Conservation (phyloP, 2,113 vertebrate species). For the Malaclemys terrapin region DNA sequence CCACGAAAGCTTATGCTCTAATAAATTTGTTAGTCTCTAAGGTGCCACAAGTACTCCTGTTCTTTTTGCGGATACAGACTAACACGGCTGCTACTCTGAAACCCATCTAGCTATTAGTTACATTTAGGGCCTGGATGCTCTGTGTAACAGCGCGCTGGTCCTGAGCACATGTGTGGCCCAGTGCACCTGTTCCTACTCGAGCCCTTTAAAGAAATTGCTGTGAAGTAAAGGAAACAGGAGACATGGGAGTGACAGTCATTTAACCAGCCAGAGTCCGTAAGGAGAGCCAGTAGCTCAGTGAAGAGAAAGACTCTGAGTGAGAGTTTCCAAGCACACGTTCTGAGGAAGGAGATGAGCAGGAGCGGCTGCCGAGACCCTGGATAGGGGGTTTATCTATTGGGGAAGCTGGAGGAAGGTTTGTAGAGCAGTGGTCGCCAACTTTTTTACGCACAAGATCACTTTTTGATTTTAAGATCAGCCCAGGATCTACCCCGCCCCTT, state of each 20-base stretch:
- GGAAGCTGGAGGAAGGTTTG: background rate
- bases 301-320: background rate
- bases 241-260: background rate
- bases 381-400: background rate
- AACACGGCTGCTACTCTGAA: too few species aligned
- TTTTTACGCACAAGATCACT: too few species aligned
- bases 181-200: background rate
- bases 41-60: too few species aligned
- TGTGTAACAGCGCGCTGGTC: background rate
- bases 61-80: too few species aligned
- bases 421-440: background rate
- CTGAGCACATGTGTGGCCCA: background rate
- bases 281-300: background rate
- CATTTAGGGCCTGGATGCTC: background rate
- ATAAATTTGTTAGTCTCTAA: too few species aligned
- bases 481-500: too few species aligned
- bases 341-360: background rate
- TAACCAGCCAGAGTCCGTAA: background rate
- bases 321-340: background rate
- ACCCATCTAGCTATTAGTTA: background rate
- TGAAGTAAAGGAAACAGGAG: background rate
- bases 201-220: accelerated
- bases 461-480: too few species aligned
- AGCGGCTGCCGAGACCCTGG: background rate
- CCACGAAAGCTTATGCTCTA: too few species aligned